Percentiles rank a stretch among this genome's conserved stretches.
phyloP scores from a whole-genome alignment of 2,113 vertebrate genomes.

The Ictalurus punctatus region DNA sequence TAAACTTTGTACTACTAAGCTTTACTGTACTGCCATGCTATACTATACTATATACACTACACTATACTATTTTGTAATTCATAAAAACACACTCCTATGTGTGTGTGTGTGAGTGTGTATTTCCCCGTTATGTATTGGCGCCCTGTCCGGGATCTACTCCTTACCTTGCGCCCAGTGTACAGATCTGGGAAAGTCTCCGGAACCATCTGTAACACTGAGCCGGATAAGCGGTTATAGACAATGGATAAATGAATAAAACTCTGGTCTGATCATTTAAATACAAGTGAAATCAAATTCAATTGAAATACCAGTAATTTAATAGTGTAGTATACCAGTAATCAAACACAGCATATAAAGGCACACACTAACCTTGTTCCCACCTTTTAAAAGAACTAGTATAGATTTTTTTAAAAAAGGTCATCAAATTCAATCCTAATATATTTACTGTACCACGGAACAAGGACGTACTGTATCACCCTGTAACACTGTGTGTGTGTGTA shows the following conservation, averaged over 20 bases:
- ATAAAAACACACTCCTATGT: neutral
- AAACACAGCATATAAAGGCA: neutral
- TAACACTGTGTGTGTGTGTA: slow-evolving; percentile 19
- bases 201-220: neutral
- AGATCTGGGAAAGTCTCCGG: neutral
- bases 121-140: neutral
- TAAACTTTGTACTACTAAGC: neutral
- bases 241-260: slow-evolving; percentile 1
- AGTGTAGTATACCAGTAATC: neutral
- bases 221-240: neutral
- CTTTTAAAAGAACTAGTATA: neutral
- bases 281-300: slow-evolving; percentile 1
- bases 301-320: neutral
- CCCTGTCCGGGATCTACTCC: neutral
- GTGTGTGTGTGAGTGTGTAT: neutral
- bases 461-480: neutral
- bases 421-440: neutral
- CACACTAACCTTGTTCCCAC: neutral
- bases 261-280: slow-evolving; percentile 3
- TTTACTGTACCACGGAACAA: neutral
- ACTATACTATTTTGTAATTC: neutral
- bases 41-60: neutral
- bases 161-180: neutral
- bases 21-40: neutral
- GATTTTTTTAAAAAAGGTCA: neutral